Conservation (phyloP, 2,888 invertebrate genomes). For the Stenotaenia linearis region DNA sequence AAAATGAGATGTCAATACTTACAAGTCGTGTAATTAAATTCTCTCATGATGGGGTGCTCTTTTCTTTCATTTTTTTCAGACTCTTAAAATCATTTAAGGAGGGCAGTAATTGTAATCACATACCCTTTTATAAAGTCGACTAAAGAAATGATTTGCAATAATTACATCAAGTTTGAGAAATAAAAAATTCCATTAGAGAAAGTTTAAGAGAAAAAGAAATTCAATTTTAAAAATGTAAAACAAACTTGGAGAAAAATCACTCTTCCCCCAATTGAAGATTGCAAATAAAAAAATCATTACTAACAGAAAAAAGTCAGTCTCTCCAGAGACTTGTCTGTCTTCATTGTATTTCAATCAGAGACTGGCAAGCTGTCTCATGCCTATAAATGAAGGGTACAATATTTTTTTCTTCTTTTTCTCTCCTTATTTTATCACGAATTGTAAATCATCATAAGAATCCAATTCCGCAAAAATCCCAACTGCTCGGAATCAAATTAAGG, state of each 20-base stretch:
- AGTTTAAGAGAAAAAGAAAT: not conserved
- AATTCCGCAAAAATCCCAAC: not conserved
- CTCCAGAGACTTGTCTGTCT: not conserved
- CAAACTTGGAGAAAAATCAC: not conserved
- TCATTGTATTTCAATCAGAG: not conserved
- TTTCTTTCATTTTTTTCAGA: not conserved
- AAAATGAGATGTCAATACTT: not conserved
- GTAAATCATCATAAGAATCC: not conserved
- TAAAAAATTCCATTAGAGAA: not conserved
- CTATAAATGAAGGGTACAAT: not conserved
- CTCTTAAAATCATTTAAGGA: not conserved
- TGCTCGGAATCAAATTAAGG: not conserved
- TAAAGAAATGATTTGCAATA: not conserved
- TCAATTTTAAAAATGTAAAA: not conserved
- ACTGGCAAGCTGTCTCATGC: not conserved
- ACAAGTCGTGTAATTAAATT: not conserved
- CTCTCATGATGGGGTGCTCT: not conserved
- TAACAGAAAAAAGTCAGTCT: not conserved
- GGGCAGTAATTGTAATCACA: not conserved
- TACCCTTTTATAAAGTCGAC: not conserved
- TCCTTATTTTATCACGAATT: not conserved
- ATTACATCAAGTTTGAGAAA: not conserved
- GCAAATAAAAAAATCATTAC: not conserved
- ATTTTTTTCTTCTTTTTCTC: not conserved
- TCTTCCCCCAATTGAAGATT: not conserved